Conservation (phyloP, 2,888 invertebrate species). For the Sesia bembeciformis region DNA sequence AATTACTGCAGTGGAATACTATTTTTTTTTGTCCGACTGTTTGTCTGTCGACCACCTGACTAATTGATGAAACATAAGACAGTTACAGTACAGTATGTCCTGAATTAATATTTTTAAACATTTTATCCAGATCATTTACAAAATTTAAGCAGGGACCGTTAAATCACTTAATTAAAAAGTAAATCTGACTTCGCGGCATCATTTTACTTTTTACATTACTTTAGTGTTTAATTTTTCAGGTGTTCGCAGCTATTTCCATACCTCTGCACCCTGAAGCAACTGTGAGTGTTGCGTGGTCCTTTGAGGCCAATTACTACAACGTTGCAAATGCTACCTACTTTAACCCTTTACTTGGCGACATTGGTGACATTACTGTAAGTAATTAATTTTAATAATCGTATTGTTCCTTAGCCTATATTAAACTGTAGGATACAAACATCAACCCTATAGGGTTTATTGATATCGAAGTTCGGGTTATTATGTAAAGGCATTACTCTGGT, state of each 20-base stretch:
- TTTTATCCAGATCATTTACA: too few relatives aligned
- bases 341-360: conserved; percentile 52
- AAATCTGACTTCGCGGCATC: neutral
- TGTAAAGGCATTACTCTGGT: too few relatives aligned
- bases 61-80: too few relatives aligned
- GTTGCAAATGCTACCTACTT: conserved; percentile 56
- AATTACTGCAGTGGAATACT: too few relatives aligned
- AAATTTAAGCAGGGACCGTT: too few relatives aligned
- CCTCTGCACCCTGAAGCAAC: conserved; percentile 45
- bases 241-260: conserved; percentile 54
- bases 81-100: too few relatives aligned
- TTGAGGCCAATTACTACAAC: conserved; percentile 62
- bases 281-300: conserved; percentile 64
- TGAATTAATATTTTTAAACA: too few relatives aligned
- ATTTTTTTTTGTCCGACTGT: too few relatives aligned
- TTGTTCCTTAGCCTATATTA: too few relatives aligned
- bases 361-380: conserved; percentile 7
- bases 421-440: too few relatives aligned
- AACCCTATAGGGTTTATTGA: neutral
- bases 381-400: neutral
- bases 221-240: conserved; percentile 23
- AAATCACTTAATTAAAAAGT: too few relatives aligned
- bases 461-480: neutral
- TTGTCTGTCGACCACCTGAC: too few relatives aligned
- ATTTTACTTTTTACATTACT: neutral